A percentile compares a stretch with the other conserved stretches of the same genome.
Evolutionary conservation across 2,113 vertebrate genomes (phyloP).

Genomic region (Progne subis): DNA sequence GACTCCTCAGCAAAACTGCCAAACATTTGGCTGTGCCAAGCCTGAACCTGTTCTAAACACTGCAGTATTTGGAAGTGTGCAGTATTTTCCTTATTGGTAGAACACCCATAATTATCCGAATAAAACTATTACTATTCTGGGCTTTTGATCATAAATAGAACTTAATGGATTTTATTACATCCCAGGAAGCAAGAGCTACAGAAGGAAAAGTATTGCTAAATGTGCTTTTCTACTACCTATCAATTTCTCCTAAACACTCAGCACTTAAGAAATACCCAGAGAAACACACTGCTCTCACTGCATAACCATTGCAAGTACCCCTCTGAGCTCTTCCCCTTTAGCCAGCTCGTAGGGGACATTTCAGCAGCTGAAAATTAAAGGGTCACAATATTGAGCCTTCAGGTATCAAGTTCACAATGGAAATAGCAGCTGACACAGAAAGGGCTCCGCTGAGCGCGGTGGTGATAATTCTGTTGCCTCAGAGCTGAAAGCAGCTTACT

Average conservation of each 20-base stretch:
- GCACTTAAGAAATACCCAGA: slow-evolving; percentile 60
- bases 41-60: neutral
- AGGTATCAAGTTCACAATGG: slow-evolving; percentile 54
- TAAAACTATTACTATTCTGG: slow-evolving; percentile 59
- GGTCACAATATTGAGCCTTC: slow-evolving; percentile 66
- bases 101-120: slow-evolving; percentile 51
- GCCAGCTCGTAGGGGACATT: neutral
- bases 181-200: slow-evolving; percentile 47
- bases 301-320: neutral
- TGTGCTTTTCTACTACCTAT: slow-evolving; percentile 40
- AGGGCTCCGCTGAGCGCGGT: neutral
- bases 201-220: slow-evolving; percentile 47
- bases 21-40: neutral
- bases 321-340: slow-evolving; percentile 40
- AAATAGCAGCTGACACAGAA: slow-evolving; percentile 50
- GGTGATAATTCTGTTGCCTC: slow-evolving; percentile 14
- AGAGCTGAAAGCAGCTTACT: slow-evolving; percentile 32
- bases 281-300: slow-evolving; percentile 16
- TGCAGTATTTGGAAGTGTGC: neutral
- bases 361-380: slow-evolving; percentile 66
- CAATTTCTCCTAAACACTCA: slow-evolving; percentile 62
- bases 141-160: slow-evolving; percentile 50
- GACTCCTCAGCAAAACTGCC: neutral
- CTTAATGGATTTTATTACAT: slow-evolving; percentile 66
- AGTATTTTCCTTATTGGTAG: neutral